Conservation (phyloP, 1,140 invertebrate species). For the Saccostrea glomerata region DNA sequence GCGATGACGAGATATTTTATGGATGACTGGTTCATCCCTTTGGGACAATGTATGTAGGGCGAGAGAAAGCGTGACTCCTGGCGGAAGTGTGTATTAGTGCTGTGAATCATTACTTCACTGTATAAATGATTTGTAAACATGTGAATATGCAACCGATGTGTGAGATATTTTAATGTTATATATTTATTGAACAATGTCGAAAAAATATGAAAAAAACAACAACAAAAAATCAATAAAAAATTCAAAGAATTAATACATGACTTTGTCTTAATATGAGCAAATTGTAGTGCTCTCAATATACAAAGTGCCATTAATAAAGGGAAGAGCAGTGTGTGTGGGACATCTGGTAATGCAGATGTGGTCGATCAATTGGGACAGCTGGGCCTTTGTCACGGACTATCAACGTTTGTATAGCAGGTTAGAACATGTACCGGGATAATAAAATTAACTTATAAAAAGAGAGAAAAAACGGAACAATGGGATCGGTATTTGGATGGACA, state of each 20-base stretch:
- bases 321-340: not conserved
- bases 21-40: not conserved
- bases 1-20: not conserved
- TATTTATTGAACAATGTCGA: constrained; percentile 25
- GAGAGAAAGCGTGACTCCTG: not conserved
- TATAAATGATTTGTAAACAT: not conserved
- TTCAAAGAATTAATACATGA: not conserved
- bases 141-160: not conserved
- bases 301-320: not conserved
- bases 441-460: not conserved
- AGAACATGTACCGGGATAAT: not conserved
- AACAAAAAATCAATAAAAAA: constrained; percentile 4
- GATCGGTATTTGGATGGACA: too few species aligned
- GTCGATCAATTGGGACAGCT: not conserved
- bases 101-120: not conserved
- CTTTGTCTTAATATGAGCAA: not conserved
- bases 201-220: not conserved
- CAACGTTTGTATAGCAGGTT: not conserved
- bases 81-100: constrained; percentile 1
- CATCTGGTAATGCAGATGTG: constrained; percentile 4
- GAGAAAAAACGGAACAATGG: too few species aligned
- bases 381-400: not conserved
- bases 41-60: not conserved
- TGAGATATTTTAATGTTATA: not conserved
- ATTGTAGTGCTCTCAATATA: not conserved